These are phyloP conservation scores for Oryctes rhinoceros DNA, from an alignment of 1,140 invertebrate genomes.

Conservation along the genomic window DNA sequence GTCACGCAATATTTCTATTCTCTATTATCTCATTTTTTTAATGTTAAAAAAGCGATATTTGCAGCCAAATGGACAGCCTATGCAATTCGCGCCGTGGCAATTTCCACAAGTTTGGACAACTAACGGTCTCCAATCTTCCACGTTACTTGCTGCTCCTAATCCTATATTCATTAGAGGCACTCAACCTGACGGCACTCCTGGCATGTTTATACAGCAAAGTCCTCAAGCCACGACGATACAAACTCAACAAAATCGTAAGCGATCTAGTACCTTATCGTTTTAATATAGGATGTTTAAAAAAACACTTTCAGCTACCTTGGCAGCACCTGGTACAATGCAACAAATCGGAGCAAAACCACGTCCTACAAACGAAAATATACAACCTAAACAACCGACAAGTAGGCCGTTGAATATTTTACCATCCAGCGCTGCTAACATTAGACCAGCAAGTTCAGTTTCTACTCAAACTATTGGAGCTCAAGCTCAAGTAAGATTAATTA, in stretches of 20 bases:
- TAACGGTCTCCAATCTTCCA: constrained; percentile 73
- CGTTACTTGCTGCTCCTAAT: constrained; percentile 72
- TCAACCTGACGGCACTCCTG: constrained; percentile 73
- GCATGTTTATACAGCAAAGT: constrained; percentile 88
- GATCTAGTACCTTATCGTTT: constrained; percentile 47
- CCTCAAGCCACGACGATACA: constrained; percentile 70
- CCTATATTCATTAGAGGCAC: constrained; percentile 84
- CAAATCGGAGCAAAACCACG: constrained; percentile 64
- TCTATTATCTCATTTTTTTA: background rate
- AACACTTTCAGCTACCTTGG: constrained; percentile 41
- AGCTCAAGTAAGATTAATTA: constrained; percentile 64
- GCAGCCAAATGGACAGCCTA: constrained; percentile 67
- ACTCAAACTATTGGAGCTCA: constrained; percentile 78
- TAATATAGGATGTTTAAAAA: background rate
- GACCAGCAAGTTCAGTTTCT: constrained; percentile 79
- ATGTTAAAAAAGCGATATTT: background rate
- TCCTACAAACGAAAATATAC: constrained; percentile 63
- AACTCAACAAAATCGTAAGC: constrained; percentile 68
- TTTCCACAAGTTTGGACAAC: constrained; percentile 74
- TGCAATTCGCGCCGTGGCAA: constrained; percentile 69
- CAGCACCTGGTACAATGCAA: constrained; percentile 64
- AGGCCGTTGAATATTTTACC: constrained; percentile 74
- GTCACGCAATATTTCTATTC: too few relatives aligned
- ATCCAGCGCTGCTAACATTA: constrained; percentile 70
- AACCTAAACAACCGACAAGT: constrained; percentile 63